Percentiles rank a stretch among this genome's conserved stretches.
These are phyloP conservation scores for Herminia tarsipennalis DNA, from an alignment of 2,888 invertebrate genomes.

Conservation along the genomic window DNA sequence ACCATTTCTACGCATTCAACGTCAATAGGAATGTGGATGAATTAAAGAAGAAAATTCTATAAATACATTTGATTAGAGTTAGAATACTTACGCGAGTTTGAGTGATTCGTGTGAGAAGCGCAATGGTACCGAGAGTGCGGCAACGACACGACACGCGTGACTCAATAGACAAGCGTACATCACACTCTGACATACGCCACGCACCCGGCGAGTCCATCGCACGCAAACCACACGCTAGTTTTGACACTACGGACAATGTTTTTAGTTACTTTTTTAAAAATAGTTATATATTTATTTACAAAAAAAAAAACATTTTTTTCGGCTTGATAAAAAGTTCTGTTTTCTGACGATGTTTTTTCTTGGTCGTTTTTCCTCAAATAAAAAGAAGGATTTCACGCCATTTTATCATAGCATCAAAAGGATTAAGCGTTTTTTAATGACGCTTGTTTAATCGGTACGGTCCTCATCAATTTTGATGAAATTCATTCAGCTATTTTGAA, in stretches of 20 bases:
- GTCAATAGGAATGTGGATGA: too few species aligned
- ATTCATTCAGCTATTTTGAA: too few species aligned
- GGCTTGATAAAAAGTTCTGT: background rate
- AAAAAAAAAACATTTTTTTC: too few species aligned
- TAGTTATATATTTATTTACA: background rate
- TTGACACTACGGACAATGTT: conserved; percentile 57
- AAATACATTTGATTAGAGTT: too few species aligned
- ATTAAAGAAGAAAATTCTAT: too few species aligned
- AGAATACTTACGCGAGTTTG: conserved; percentile 68
- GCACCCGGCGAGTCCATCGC: conserved; percentile 78
- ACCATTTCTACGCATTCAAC: too few species aligned
- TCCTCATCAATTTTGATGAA: too few species aligned
- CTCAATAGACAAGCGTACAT: conserved; percentile 71
- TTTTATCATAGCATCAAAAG: too few species aligned
- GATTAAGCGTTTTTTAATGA: too few species aligned
- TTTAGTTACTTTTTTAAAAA: background rate
- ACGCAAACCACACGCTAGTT: conserved; percentile 73
- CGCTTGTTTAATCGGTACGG: too few species aligned
- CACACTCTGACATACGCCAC: conserved; percentile 75
- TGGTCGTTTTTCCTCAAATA: too few species aligned
- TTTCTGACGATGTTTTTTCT: background rate
- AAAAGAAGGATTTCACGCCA: too few species aligned
- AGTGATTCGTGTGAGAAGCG: conserved; percentile 69
- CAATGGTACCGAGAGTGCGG: conserved; percentile 72
- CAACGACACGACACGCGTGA: conserved; percentile 71